Percentiles rank a stretch among this genome's conserved stretches.
These are phyloP conservation scores for Heliconius ethilla DNA, from an alignment of 2,888 invertebrate genomes.

Conservation along the genomic window DNA sequence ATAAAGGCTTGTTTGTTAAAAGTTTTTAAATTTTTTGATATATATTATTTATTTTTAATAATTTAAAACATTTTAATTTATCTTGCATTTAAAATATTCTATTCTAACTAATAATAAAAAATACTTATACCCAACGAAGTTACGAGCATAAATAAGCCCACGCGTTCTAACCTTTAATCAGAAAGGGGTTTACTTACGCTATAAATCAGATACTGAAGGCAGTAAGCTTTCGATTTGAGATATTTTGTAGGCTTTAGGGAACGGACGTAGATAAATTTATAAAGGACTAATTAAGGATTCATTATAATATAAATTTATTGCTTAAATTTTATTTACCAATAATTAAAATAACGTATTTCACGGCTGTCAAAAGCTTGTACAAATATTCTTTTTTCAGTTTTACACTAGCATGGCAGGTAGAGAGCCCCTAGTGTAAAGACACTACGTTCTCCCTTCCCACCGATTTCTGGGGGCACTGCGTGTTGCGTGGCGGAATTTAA, in stretches of 20 bases:
- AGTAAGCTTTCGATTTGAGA: slow-evolving; percentile 22
- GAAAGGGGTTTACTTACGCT: slow-evolving; percentile 25
- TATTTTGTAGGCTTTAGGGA: slow-evolving; percentile 18
- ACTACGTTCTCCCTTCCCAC: too few relatives aligned
- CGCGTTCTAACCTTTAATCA: slow-evolving; percentile 23
- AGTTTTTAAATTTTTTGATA: too few relatives aligned
- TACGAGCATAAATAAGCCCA: slow-evolving; percentile 5
- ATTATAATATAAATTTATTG: slow-evolving; percentile 8
- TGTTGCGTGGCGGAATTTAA: too few relatives aligned
- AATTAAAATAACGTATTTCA: neutral
- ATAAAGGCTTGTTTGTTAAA: too few relatives aligned
- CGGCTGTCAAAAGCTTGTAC: too few relatives aligned
- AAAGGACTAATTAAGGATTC: slow-evolving; percentile 6
- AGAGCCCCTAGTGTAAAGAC: too few relatives aligned
- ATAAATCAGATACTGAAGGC: slow-evolving; percentile 26
- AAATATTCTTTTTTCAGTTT: too few relatives aligned
- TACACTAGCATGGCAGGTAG: too few relatives aligned
- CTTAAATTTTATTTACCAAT: neutral
- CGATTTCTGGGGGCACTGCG: too few relatives aligned
- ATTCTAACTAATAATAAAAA: neutral
- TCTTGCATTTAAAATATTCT: neutral
- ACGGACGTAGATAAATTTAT: slow-evolving; percentile 12
- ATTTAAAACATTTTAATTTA: neutral
- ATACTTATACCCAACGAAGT: slow-evolving; percentile 3
- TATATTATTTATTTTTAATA: too few relatives aligned